phyloP scores from a whole-genome alignment of 2,888 invertebrate species.

The Stomorhina lunata region DNA sequence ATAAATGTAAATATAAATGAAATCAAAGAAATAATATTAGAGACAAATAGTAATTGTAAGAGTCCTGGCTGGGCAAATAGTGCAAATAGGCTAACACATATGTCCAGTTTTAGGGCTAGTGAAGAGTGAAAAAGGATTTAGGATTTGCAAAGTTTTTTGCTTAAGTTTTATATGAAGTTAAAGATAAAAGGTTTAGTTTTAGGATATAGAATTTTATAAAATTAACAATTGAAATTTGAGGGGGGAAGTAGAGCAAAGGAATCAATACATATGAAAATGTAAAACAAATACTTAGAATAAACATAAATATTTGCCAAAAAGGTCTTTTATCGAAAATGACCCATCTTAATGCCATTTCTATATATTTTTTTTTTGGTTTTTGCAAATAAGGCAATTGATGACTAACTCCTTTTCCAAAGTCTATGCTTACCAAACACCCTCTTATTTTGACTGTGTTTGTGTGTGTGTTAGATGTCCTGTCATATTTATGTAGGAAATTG shows the following conservation, averaged over 20 bases:
- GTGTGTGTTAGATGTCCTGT: background rate
- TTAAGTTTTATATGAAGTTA: background rate
- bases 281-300: conserved; percentile 54
- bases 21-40: conserved; percentile 8
- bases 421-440: background rate
- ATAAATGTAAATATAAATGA: background rate
- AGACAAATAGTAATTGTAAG: background rate
- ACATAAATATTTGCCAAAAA: conserved; percentile 26
- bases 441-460: background rate
- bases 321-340: conserved; percentile 59
- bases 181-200: background rate
- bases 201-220: too few species aligned
- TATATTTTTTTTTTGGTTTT: conserved; percentile 1
- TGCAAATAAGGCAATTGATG: conserved; percentile 46
- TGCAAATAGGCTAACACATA: background rate
- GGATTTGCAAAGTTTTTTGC: background rate
- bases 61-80: background rate
- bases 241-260: background rate
- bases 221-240: conserved; percentile 40
- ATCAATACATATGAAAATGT: conserved; percentile 20
- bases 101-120: conserved; percentile 29
- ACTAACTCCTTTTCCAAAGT: background rate
- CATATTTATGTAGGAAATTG: conserved; percentile 43
- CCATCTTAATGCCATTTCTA: conserved; percentile 56
- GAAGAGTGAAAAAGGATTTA: conserved; percentile 16